Evolutionary conservation across 2,113 vertebrate species (phyloP).

Genomic region (Centrocercus urophasianus): DNA sequence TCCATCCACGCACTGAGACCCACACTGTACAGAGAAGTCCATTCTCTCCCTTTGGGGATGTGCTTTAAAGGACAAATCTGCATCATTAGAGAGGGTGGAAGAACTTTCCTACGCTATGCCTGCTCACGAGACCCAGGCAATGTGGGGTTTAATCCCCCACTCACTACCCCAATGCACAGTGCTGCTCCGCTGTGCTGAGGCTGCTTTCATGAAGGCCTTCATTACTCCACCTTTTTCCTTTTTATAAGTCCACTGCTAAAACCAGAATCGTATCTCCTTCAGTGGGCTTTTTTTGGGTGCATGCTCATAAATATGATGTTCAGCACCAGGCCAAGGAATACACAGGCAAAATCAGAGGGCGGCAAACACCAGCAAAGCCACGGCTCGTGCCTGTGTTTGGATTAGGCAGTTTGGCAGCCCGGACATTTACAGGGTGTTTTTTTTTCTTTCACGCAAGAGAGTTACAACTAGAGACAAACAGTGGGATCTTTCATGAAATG

Average conservation of each 20-base stretch:
- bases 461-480: conserved; percentile 53
- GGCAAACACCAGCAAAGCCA: not conserved
- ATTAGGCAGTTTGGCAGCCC: conserved; percentile 40
- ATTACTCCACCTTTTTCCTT: not conserved
- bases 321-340: conserved; percentile 54
- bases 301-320: not conserved
- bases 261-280: not conserved
- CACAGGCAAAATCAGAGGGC: not conserved
- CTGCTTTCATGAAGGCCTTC: not conserved
- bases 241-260: conserved; percentile 8
- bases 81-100: not conserved
- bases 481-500: conserved; percentile 58
- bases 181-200: accelerated
- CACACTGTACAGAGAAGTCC: accelerated
- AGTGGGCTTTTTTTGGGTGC: not conserved
- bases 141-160: not conserved
- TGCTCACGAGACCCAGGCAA: not conserved
- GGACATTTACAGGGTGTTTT: conserved; percentile 10
- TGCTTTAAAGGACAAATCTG: not conserved
- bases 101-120: not conserved
- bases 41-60: not conserved
- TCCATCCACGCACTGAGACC: not conserved
- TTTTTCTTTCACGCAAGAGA: not conserved
- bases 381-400: conserved; percentile 64
- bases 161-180: not conserved